phyloP scores from a whole-genome alignment of 2,113 vertebrate species.

The Ahaetulla prasina region DNA sequence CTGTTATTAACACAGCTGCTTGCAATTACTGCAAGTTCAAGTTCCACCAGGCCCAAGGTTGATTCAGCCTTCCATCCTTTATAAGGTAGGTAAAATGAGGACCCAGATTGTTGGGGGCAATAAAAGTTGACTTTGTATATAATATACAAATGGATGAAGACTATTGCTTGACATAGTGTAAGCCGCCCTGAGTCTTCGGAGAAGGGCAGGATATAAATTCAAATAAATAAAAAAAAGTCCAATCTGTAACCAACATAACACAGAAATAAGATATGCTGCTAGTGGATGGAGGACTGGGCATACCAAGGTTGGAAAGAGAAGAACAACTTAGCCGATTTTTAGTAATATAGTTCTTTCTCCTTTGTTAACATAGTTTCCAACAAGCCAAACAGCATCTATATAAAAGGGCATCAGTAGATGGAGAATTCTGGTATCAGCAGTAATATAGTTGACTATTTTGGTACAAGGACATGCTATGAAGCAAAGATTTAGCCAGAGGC shows the following conservation, averaged over 20 bases:
- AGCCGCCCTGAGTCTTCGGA: no score
- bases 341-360: not conserved
- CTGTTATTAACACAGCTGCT: no score
- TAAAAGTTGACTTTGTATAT: no score
- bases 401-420: not conserved
- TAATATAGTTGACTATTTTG: not conserved
- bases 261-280: not conserved
- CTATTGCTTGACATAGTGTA: no score
- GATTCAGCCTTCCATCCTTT: no score
- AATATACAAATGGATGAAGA: no score
- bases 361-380: not conserved
- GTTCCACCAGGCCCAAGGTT: no score
- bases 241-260: not conserved
- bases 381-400: not conserved
- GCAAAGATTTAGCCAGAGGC: not conserved
- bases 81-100: no score
- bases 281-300: not conserved
- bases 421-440: not conserved
- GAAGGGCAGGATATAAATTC: no score
- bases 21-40: no score
- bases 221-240: no score
- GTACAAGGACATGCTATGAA: not conserved
- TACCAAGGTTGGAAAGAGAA: not conserved
- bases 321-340: not conserved
- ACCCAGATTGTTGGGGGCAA: no score